Conservation (phyloP, 2,797 vertebrate species). For the Chloroceryle amazona region DNA sequence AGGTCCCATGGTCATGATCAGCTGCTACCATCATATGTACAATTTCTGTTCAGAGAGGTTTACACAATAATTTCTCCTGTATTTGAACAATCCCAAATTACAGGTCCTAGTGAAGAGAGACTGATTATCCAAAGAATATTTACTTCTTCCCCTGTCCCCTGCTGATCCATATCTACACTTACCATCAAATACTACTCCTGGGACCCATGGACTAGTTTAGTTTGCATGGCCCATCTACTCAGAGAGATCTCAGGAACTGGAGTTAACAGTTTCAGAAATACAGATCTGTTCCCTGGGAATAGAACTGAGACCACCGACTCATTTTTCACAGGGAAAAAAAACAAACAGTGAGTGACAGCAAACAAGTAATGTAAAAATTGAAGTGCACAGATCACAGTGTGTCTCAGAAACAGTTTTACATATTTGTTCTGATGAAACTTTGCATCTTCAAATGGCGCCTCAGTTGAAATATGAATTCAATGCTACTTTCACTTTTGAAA, state of each 20-base stretch:
- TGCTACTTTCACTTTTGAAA: not conserved
- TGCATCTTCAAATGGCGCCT: not conserved
- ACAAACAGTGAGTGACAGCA: not conserved
- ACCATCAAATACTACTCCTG: not conserved
- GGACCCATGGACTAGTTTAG: not conserved
- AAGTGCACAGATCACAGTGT: not conserved
- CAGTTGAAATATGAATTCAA: not conserved
- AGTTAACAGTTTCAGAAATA: not conserved
- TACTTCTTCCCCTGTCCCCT: not conserved
- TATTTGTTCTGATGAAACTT: not conserved
- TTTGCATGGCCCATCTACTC: not conserved
- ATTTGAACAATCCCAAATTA: too few species aligned
- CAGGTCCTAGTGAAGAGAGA: not conserved
- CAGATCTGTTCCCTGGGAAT: not conserved
- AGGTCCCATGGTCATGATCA: not conserved
- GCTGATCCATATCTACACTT: not conserved
- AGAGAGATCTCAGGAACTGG: not conserved
- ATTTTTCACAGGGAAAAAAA: not conserved
- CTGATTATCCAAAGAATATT: not conserved
- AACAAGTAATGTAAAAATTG: not conserved
- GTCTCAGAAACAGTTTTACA: not conserved
- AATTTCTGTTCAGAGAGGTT: not conserved
- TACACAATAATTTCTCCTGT: not conserved
- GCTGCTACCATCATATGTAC: not conserved
- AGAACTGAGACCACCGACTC: not conserved